Evolutionary conservation across 2,888 invertebrate species (phyloP), one percentile per base, ranked within the genome.

Genomic region (Aethes cnicana): DNA sequence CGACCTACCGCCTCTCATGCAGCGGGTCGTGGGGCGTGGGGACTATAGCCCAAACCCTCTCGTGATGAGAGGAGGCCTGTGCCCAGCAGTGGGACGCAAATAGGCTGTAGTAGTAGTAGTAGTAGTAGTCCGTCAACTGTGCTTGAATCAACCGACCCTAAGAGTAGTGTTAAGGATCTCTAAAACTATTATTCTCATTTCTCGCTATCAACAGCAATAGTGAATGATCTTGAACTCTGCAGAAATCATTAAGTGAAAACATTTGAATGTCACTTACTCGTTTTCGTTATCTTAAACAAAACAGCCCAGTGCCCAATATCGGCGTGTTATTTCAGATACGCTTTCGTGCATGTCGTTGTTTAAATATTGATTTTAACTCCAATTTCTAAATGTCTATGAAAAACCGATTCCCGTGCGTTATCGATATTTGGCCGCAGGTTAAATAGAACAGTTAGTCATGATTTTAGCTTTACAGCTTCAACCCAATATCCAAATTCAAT

Each of bases 231-330:
- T 52, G 44, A 44, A 52, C 50, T 18, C 25, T 4, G 11, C 28
- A 42, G 41, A 42, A 20, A 42, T 42, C 18, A 28, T 42, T 42
- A 18, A 11, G 14, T 30, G 30, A 46, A 52, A 44, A 52, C 44
- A 50, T 21, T 16, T 37, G 28, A 52, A 46, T 39, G 44, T 52
- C 30, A 37, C 52, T 42, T 26, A 17, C 20, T 14, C 16, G 5
- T 18, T 37, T 17, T n/a, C n/a, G n/a, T 52, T 52, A 52, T 52
- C 44, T 37, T 21, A 30, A n/a, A n/a, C 2, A 32, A 43, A 46
- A 52, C 44, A 44, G 18, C 50, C 44, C 9, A 44, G 18, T 44
- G 44, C 32, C 50, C 32, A 50, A 52, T 33, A 52, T 47, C 39
- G n/a, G n/a, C n/a, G n/a, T n/a, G 4, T 21, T 21, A 21, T 21